Evolutionary conservation across 2,888 invertebrate species (phyloP), one percentile per base, ranked within the genome.

Genomic region (Apomyelois bistriatella): DNA sequence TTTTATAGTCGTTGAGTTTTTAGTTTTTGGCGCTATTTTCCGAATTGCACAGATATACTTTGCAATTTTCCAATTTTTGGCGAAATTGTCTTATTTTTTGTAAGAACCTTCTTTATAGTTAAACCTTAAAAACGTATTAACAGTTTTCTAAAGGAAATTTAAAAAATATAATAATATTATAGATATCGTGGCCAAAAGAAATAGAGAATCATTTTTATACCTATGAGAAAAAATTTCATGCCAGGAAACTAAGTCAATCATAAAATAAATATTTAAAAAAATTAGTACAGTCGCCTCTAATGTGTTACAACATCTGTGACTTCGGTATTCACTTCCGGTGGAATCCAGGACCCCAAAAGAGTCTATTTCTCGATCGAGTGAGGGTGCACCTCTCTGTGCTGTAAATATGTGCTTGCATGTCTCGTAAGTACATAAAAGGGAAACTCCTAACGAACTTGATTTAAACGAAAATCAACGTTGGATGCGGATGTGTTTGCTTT

Each of bases 341-440:
- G 68, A 74, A 76, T 76, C 75, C 78, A 75, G 76, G 72, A 54
- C 71, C 78, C 82, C 78, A 70, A 77, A 78, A 81, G 72, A 79
- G 76, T 69, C 76, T 77, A 78, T 82, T 83, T 82, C 74, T 78
- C 79, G 77, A 76, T 62, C 75, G 76, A 78, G 72, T 64, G 80
- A 80, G 84, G 83, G 82, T 74, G 82, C 72, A 70, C n/a, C 28
- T 64, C 37, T 38, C 35, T 35, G 35, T 48, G 12, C 48, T 38
- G n/a, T 38, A 38, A 10, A 48, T 38, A 37, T 48, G 12, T 48
- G 38, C 35, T 12, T 28, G 16, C 22, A 48, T 48, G 35, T 36
- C 48, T 38, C 8, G 30, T 15, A 9, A 10, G 15, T 22, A 37
- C 28, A 9, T 37, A 12, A n/a, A 36, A 22, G 37, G 48, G 28